Base-by-base conservation (phyloP, 2,113 vertebrate species). In the Plecotus auritus region DNA sequence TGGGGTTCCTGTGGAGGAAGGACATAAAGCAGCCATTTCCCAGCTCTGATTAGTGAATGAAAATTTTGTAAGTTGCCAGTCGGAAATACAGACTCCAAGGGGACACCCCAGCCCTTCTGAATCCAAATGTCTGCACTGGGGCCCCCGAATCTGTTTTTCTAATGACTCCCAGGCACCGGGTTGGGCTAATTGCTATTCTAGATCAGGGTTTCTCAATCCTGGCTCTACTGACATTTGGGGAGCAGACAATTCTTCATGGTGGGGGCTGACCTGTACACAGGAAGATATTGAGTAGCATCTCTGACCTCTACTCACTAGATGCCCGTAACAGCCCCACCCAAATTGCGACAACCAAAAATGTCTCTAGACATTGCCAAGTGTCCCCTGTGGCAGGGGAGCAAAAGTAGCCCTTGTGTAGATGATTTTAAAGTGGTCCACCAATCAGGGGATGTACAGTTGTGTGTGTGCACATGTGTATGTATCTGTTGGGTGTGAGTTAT, bases 181-280 rank as follows among this genome's bases (percentile, higher is more conserved):
- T 8, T 37, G 14, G 59, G 9, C 28, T 47, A 5, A 35, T 8
- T 23, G 20, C 37, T 45, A 9, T 42, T 51, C 28, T n/a, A 78
- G 40, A 45, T 32, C 7, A 70, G 67, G 47, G 5, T 80, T 59
- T 56, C n/a, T 73, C 26, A n/a, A 28, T 70, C 47, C 64, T 20
- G 47, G 18, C 20, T 85, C 67, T 59, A 1, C 1, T 35, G 51
- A 35, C 49, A 70, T 32, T 26, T 16, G 32, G 61, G 42, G 35
- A 10, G 4, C 23, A 5, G 11, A 11, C 4, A 13, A 22, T 16
- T 42, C 12, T 59, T 73, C 0, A 1, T 11, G 2, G 17, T 9
- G 7, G 30, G 14, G 17, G 9, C 26, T n/a, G 9, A 30, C 26
- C 70, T 2, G 0, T 8, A 20, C 4, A 0, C 1, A 20, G 13